A percentile compares a stretch with the other conserved stretches of the same genome.
These are phyloP conservation scores for Scytalopus superciliaris DNA, from an alignment of 2,113 vertebrate species.

Conservation along the genomic window DNA sequence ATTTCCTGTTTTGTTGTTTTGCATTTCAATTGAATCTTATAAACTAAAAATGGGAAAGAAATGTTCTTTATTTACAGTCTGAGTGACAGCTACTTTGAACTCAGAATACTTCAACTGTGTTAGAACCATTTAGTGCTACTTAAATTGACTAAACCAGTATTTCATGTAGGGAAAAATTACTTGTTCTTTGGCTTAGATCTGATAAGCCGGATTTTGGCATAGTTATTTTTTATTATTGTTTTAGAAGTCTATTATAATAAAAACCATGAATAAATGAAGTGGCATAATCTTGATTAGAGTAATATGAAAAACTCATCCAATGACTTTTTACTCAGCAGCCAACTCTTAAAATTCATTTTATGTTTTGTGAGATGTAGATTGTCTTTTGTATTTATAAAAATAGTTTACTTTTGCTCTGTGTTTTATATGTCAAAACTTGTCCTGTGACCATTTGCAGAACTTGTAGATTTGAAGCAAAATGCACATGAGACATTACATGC, in stretches of 20 bases:
- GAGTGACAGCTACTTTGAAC: not conserved
- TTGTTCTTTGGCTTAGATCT: not conserved
- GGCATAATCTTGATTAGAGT: not conserved
- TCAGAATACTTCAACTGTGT: not conserved
- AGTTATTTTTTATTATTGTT: conserved; percentile 17
- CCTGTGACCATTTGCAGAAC: not conserved
- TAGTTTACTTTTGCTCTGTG: not conserved
- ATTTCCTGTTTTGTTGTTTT: not conserved
- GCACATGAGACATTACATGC: fast-evolving
- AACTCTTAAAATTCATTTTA: not conserved
- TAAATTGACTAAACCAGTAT: not conserved
- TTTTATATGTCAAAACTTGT: not conserved
- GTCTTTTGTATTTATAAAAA: not conserved
- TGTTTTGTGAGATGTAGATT: not conserved
- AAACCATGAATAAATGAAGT: not conserved
- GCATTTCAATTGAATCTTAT: not conserved
- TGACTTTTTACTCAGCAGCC: not conserved
- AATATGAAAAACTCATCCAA: not conserved
- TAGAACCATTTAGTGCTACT: not conserved
- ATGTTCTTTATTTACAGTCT: not conserved
- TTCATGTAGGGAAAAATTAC: not conserved
- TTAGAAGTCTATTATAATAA: not conserved
- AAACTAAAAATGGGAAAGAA: not conserved
- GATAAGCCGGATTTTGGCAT: not conserved
- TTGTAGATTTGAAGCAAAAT: not conserved